Conservation (phyloP, 64 coral and sea anemone genomes). For the Montipora sp. region DNA sequence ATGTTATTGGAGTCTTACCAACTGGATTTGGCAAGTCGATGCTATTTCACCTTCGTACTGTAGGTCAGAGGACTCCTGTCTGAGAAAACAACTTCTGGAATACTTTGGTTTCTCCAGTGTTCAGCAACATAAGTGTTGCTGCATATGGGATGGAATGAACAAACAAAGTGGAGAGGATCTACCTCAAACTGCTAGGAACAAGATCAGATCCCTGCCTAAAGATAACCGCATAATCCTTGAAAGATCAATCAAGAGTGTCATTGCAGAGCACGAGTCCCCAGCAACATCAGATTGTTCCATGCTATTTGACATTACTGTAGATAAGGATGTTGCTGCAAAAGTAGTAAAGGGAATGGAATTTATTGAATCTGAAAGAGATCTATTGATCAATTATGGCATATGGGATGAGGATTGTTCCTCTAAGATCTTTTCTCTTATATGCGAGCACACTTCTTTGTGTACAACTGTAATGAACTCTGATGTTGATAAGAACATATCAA, state of each 20-base stretch:
- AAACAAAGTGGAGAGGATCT: conserved; percentile 11
- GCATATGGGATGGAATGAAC: conserved; percentile 41
- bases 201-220: conserved; percentile 28
- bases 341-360: conserved; percentile 42
- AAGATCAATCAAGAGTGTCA: conserved; percentile 24
- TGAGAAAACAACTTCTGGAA: conserved; percentile 60
- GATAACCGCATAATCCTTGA: conserved; percentile 25
- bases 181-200: background rate
- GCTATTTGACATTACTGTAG: conserved; percentile 49
- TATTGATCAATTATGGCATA: conserved; percentile 34
- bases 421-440: no score
- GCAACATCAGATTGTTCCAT: conserved; percentile 3
- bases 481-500: no score
- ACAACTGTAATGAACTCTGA: no score
- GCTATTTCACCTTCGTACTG: background rate
- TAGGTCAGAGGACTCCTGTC: conserved; percentile 47
- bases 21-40: no score
- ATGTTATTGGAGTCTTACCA: no score
- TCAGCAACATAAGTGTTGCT: conserved; percentile 69
- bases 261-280: conserved; percentile 17
- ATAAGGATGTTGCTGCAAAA: conserved; percentile 48
- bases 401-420: conserved; percentile 64
- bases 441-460: no score
- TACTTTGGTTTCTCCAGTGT: conserved; percentile 70
- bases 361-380: conserved; percentile 53